Percentiles rank a stretch among this genome's conserved stretches.
Conservation (phyloP, 2,113 vertebrate species). For the Pycnonotus jocosus region DNA sequence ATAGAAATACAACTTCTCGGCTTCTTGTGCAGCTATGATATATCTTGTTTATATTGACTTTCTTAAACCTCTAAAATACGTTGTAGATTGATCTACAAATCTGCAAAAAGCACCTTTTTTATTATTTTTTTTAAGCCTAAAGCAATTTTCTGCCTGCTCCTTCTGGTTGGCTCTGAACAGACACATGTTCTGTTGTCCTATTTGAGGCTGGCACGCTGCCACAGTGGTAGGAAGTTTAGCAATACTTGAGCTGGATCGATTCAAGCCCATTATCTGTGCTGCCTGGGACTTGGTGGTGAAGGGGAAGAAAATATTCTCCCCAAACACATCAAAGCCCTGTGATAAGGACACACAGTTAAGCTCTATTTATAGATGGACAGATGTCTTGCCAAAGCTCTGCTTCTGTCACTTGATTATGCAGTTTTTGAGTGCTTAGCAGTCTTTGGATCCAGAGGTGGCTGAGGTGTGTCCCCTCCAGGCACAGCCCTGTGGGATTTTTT, state of each 20-base stretch:
- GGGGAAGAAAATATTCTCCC: background rate
- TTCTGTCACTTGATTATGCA: background rate
- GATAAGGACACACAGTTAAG: slow-evolving; percentile 9
- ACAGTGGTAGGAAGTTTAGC: slow-evolving; percentile 51
- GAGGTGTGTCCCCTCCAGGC: background rate
- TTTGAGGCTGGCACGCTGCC: slow-evolving; percentile 40
- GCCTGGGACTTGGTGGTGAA: background rate
- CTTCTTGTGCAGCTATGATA: slow-evolving; percentile 31
- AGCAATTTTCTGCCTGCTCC: slow-evolving; percentile 40
- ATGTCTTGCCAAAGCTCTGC: slow-evolving; percentile 27
- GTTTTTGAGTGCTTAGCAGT: background rate
- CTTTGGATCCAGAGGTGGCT: background rate
- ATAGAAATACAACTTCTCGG: background rate
- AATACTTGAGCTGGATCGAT: slow-evolving; percentile 56
- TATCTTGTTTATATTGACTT: slow-evolving; percentile 65
- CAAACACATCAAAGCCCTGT: slow-evolving; percentile 4
- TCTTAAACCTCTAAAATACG: slow-evolving; percentile 57
- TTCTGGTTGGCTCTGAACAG: slow-evolving; percentile 47
- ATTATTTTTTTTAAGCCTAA: background rate
- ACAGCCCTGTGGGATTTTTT: background rate
- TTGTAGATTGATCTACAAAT: slow-evolving; percentile 62
- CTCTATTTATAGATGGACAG: slow-evolving; percentile 54
- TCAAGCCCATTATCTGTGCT: slow-evolving; percentile 51
- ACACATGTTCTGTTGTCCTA: slow-evolving; percentile 51
- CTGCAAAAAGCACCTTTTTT: slow-evolving; percentile 39